Percentiles rank a stretch among this genome's conserved stretches.
phyloP scores from a whole-genome alignment of 2,888 invertebrate genomes.

The Drosophila limbata region DNA sequence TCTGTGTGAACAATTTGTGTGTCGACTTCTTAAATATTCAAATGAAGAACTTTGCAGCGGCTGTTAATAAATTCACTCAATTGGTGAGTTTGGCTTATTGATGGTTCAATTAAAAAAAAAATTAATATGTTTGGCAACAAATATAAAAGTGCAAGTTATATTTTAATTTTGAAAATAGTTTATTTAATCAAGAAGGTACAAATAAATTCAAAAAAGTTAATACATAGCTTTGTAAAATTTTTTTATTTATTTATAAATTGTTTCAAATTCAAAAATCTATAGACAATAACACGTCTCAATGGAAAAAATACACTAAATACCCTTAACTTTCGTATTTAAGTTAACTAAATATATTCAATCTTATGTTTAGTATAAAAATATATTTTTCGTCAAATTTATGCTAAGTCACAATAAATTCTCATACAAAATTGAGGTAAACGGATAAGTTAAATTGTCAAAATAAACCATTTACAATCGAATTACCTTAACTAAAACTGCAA shows the following conservation, averaged over 20 bases:
- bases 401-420: conserved; percentile 2
- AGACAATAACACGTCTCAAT: no score
- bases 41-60: not conserved
- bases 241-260: no score
- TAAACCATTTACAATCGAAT: conserved; percentile 6
- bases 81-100: conserved; percentile 39
- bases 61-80: conserved; percentile 1
- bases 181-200: no score
- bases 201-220: no score
- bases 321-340: no score
- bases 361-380: not conserved
- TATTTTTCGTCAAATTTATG: not conserved
- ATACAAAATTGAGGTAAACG: not conserved
- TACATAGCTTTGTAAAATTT: no score
- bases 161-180: not conserved
- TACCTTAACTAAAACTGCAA: not conserved
- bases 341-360: not conserved
- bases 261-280: no score
- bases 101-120: not conserved
- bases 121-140: not conserved
- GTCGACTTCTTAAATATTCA: conserved; percentile 8
- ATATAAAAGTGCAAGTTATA: not conserved
- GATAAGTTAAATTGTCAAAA: conserved; percentile 17
- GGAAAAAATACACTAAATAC: no score
- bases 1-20: conserved; percentile 26